These are phyloP conservation scores for Abscondita cerata DNA, from an alignment of 2,888 invertebrate species.

Conservation along the genomic window DNA sequence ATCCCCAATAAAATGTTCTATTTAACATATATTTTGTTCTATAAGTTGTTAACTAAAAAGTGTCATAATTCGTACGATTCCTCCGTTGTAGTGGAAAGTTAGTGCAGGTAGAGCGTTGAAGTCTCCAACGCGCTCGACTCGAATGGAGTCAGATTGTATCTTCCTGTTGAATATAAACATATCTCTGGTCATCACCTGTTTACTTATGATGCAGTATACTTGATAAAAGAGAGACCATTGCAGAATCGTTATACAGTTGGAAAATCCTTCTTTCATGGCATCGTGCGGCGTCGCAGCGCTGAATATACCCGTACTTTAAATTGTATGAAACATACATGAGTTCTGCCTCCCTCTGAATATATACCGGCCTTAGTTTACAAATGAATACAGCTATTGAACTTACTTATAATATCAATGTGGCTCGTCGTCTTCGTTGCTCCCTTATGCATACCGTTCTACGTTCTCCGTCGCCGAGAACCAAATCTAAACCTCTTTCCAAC, in stretches of 20 bases:
- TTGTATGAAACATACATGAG: conserved; percentile 68
- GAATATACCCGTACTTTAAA: conserved; percentile 63
- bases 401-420: conserved; percentile 75
- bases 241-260: conserved; percentile 42
- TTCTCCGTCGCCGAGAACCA: conserved; percentile 59
- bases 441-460: conserved; percentile 45
- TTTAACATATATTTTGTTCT: conserved; percentile 9
- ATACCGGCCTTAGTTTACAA: conserved; percentile 67
- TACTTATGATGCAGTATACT: conserved; percentile 40
- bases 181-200: conserved; percentile 40
- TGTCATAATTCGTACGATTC: no score
- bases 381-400: conserved; percentile 76
- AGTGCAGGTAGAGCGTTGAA: conserved; percentile 42
- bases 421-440: conserved; percentile 53
- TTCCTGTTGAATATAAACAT: conserved; percentile 40
- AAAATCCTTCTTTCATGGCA: conserved; percentile 50
- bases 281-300: conserved; percentile 49
- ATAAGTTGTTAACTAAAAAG: no score
- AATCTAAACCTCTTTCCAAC: conserved; percentile 62
- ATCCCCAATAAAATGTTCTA: conserved; percentile 37
- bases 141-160: conserved; percentile 32
- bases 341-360: conserved; percentile 60
- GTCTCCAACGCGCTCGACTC: conserved; percentile 41
- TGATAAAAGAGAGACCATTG: conserved; percentile 35
- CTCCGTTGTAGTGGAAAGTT: conserved; percentile 6